These are phyloP conservation scores for Peromyscus maniculatus DNA, from an alignment of 2,113 vertebrate species.

Conservation along the genomic window DNA sequence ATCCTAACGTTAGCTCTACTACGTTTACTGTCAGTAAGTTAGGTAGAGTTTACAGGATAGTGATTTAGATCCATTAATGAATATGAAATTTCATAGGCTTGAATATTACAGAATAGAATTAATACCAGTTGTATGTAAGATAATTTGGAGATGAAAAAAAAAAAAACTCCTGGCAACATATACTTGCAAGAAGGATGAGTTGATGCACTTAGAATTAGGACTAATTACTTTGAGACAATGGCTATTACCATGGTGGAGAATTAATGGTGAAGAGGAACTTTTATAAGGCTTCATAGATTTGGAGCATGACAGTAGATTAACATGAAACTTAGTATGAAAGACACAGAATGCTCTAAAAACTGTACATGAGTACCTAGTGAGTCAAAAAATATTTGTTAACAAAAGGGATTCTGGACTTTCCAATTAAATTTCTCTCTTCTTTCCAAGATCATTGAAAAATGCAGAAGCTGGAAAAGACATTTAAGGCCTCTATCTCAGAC, in stretches of 20 bases:
- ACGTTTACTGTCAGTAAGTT: background rate
- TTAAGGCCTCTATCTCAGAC: background rate
- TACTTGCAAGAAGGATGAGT: background rate
- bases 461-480: background rate
- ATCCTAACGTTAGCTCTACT: background rate
- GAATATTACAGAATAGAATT: background rate
- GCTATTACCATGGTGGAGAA: background rate
- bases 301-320: background rate
- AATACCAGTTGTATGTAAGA: background rate
- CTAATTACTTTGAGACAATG: background rate
- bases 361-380: background rate
- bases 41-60: background rate
- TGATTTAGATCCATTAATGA: background rate
- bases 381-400: background rate
- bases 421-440: background rate
- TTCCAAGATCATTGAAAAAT: background rate
- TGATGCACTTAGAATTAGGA: background rate
- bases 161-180: background rate
- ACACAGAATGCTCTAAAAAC: background rate
- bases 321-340: background rate
- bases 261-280: background rate
- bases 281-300: background rate
- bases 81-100: constrained; percentile 2
- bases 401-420: background rate
- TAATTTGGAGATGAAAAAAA: background rate